Evolutionary conservation across 2,888 invertebrate species (phyloP).

Genomic region (Drosophila longiperda): DNA sequence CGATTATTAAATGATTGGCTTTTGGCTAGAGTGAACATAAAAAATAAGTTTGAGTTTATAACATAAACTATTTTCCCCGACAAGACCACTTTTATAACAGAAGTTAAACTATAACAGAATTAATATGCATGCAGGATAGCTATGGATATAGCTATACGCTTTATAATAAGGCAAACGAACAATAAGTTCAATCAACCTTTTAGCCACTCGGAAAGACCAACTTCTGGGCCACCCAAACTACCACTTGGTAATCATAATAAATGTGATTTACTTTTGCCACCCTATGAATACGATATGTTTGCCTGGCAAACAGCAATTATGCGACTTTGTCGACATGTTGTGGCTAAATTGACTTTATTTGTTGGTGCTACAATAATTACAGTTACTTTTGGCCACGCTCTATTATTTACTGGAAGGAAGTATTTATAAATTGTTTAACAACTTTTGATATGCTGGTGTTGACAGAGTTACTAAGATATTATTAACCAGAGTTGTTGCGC

Average conservation of each 20-base stretch:
- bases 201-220: neutral
- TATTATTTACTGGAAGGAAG: conserved; percentile 48
- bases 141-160: neutral
- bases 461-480: neutral
- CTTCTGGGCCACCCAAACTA: neutral
- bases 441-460: conserved; percentile 26
- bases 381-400: conserved; percentile 28
- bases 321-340: neutral
- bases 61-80: neutral
- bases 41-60: neutral
- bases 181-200: neutral
- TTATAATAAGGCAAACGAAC: neutral
- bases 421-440: conserved; percentile 57
- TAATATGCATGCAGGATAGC: conserved; percentile 1
- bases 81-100: neutral
- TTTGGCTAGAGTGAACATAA: neutral
- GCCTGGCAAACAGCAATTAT: conserved; percentile 2
- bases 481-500: neutral
- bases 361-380: conserved; percentile 33
- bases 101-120: neutral
- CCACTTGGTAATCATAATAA: conserved; percentile 27
- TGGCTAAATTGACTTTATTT: neutral
- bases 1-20: neutral
- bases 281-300: conserved; percentile 12
- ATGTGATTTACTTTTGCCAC: conserved; percentile 17